A percentile compares a stretch with the other conserved stretches of the same genome.
phyloP scores from a whole-genome alignment of 1,140 invertebrate genomes.

The Drosophila nasuta region DNA sequence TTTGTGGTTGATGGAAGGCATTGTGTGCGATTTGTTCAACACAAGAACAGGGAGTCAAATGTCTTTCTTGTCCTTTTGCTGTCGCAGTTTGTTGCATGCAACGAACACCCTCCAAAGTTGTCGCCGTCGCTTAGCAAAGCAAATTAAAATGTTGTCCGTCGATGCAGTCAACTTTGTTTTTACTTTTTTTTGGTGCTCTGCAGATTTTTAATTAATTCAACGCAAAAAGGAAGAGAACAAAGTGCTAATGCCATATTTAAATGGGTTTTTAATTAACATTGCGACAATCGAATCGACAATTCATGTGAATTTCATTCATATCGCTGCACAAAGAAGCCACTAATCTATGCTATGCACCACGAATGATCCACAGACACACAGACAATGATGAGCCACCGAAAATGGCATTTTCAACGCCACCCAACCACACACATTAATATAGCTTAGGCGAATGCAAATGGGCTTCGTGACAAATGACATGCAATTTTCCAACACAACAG shows the following conservation, averaged over 20 bases:
- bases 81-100: conserved; percentile 7
- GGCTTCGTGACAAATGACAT: conserved; percentile 73
- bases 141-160: conserved; percentile 70
- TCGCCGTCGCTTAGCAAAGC: conserved; percentile 43
- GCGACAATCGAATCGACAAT: conserved; percentile 4
- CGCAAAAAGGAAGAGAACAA: neutral
- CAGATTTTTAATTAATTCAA: conserved; percentile 25
- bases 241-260: conserved; percentile 3
- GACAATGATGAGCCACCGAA: conserved; percentile 41
- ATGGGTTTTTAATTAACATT: conserved; percentile 8
- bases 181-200: neutral
- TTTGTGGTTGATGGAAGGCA: conserved; percentile 35
- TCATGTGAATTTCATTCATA: conserved; percentile 7
- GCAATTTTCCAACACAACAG: conserved; percentile 71
- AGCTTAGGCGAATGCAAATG: conserved; percentile 73
- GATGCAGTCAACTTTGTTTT: conserved; percentile 45
- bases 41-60: neutral
- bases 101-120: neutral
- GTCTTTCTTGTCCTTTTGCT: conserved; percentile 3
- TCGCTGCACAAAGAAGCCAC: neutral
- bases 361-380: conserved; percentile 36
- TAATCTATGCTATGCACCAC: conserved; percentile 15
- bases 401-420: conserved; percentile 38
- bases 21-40: conserved; percentile 36
- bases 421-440: conserved; percentile 65